Conservation (phyloP, 2,888 invertebrate genomes). For the Nomada ferruginata region DNA sequence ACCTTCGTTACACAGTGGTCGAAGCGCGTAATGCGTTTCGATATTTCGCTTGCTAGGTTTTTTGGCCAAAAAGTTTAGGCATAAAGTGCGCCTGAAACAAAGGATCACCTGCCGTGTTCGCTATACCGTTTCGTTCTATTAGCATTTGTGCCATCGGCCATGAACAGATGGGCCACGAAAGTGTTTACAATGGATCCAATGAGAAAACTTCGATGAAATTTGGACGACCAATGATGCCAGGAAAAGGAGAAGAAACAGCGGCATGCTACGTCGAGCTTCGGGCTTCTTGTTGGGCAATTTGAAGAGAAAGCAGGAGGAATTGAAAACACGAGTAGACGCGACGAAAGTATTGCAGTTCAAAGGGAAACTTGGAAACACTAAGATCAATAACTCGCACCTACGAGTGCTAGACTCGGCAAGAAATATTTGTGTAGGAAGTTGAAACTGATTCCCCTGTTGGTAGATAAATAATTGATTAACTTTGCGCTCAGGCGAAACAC, state of each 20-base stretch:
- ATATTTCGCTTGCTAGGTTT: background rate
- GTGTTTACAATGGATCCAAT: background rate
- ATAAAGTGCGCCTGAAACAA: background rate
- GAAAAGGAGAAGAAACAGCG: background rate
- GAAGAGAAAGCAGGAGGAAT: background rate
- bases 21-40: background rate
- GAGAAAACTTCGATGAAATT: background rate
- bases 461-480: background rate
- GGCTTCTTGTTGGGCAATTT: background rate
- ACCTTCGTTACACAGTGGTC: no score
- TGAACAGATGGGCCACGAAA: background rate
- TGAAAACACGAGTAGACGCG: background rate
- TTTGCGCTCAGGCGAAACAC: background rate
- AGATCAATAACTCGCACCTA: background rate
- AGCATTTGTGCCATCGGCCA: background rate
- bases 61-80: background rate
- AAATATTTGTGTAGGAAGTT: slow-evolving; percentile 9
- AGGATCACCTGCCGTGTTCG: background rate
- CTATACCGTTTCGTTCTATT: background rate
- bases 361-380: slow-evolving; percentile 1
- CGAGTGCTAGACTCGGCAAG: background rate
- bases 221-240: background rate
- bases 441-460: background rate
- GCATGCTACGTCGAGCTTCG: background rate
- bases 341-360: background rate